Percentiles rank a stretch among this genome's conserved stretches.
phyloP scores from a whole-genome alignment of 2,797 vertebrate genomes.

The Rhabdophis nuchalis region DNA sequence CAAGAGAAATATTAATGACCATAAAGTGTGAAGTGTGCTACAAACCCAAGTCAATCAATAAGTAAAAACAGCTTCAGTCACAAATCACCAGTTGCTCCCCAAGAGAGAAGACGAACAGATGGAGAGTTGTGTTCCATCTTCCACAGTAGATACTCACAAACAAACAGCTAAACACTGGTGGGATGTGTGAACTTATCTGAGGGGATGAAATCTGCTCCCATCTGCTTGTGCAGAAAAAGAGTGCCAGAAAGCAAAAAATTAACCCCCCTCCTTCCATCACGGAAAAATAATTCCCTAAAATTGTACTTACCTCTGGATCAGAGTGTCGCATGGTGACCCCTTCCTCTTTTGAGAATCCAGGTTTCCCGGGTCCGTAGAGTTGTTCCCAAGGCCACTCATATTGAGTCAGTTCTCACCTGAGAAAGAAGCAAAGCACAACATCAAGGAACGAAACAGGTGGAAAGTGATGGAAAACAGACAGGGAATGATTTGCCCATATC shows the following conservation, averaged over 20 bases:
- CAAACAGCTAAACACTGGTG: slow-evolving; percentile 50
- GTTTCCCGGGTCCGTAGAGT: slow-evolving; percentile 82
- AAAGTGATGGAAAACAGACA: background rate
- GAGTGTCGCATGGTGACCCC: slow-evolving; percentile 86
- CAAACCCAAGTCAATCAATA: slow-evolving; percentile 11
- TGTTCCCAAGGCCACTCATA: slow-evolving; percentile 94
- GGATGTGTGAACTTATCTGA: slow-evolving; percentile 53
- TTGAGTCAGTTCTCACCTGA: slow-evolving; percentile 83
- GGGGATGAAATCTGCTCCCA: slow-evolving; percentile 41
- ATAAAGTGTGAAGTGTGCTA: background rate
- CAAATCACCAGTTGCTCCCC: slow-evolving; percentile 35
- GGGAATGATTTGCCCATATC: accelerated
- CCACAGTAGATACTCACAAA: slow-evolving; percentile 45
- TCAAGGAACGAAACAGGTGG: slow-evolving; percentile 19
- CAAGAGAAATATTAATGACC: background rate
- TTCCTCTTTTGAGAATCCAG: slow-evolving; percentile 90
- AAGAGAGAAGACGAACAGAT: slow-evolving; percentile 36
- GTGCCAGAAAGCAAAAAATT: slow-evolving; percentile 13
- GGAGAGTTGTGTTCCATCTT: slow-evolving; percentile 56
- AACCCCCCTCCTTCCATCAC: background rate
- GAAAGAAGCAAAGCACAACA: slow-evolving; percentile 24
- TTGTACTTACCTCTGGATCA: slow-evolving; percentile 81
- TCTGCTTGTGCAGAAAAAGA: slow-evolving; percentile 45
- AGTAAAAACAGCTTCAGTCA: slow-evolving; percentile 30
- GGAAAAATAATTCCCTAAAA: background rate